A percentile compares a stretch with the other conserved stretches of the same genome.
Conservation (phyloP, 2,888 invertebrate genomes). For the Temnothorax ravouxi region DNA sequence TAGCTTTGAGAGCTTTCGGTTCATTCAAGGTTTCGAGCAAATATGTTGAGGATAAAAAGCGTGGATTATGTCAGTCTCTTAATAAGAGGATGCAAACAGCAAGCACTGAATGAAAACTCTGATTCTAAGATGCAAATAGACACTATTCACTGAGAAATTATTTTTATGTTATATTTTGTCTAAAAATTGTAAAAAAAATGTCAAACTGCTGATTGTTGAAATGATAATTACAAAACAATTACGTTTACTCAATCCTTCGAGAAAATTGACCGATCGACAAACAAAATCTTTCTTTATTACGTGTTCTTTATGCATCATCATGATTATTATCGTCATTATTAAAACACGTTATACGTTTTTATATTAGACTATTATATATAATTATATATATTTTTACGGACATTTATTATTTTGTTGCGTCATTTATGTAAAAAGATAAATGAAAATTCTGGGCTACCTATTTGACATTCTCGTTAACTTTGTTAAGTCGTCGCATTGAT, state of each 20-base stretch:
- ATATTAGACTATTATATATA: background rate
- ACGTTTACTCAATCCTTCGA: background rate
- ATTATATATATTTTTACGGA: background rate
- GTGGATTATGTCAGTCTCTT: background rate
- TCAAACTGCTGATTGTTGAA: background rate
- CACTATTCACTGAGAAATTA: background rate
- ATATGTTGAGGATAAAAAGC: background rate
- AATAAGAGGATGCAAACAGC: constrained; percentile 4
- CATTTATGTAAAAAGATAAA: background rate
- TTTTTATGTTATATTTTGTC: background rate
- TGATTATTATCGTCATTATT: constrained; percentile 14
- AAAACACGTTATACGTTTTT: background rate
- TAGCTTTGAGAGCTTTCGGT: background rate
- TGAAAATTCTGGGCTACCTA: background rate
- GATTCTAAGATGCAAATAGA: background rate
- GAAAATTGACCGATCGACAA: background rate
- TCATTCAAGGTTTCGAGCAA: background rate
- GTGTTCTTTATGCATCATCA: background rate
- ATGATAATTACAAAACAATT: background rate
- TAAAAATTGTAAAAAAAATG: background rate
- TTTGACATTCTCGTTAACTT: background rate
- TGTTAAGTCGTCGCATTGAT: background rate
- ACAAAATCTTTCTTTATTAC: background rate
- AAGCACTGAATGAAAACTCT: background rate
- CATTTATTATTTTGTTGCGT: constrained; percentile 11